These are phyloP conservation scores for Hemiscyllium ocellatum DNA, from an alignment of 2,113 vertebrate species.

Conservation along the genomic window DNA sequence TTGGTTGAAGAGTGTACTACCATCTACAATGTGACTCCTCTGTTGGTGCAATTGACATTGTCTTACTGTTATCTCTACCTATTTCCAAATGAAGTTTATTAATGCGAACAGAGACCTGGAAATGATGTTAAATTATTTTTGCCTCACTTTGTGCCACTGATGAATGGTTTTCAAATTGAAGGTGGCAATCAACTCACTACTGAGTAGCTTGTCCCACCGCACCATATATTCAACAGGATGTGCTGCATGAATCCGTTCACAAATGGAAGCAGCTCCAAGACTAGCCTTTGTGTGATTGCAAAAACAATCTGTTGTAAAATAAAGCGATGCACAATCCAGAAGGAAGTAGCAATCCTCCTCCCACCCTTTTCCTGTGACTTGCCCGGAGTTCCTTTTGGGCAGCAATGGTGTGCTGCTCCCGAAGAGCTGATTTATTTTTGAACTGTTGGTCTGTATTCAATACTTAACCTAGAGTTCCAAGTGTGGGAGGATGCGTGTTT, in stretches of 20 bases:
- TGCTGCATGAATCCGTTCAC: conserved; percentile 51
- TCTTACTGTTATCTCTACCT: no score
- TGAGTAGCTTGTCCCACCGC: neutral
- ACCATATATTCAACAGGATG: conserved; percentile 43
- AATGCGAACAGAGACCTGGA: neutral
- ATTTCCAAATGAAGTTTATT: neutral
- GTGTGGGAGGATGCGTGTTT: neutral
- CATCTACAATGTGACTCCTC: no score
- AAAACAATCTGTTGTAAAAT: conserved; percentile 60
- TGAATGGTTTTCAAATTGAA: neutral
- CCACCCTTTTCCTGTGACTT: conserved; percentile 96
- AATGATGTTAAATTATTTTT: neutral
- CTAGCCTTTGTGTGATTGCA: conserved; percentile 54
- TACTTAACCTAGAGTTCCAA: neutral
- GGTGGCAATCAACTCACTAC: neutral
- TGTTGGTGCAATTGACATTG: no score
- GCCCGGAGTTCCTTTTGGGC: conserved; percentile 87
- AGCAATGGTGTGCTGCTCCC: conserved; percentile 67
- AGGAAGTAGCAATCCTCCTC: conserved; percentile 85
- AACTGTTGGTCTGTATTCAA: neutral
- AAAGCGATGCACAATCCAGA: conserved; percentile 61
- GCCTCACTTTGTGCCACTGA: neutral
- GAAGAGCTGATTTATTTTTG: conserved; percentile 49
- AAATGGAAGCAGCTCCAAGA: conserved; percentile 71
- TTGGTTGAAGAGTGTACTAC: no score